Evolutionary conservation across 2,113 vertebrate species (phyloP).

Genomic region (Corythoichthys haematopterus): DNA sequence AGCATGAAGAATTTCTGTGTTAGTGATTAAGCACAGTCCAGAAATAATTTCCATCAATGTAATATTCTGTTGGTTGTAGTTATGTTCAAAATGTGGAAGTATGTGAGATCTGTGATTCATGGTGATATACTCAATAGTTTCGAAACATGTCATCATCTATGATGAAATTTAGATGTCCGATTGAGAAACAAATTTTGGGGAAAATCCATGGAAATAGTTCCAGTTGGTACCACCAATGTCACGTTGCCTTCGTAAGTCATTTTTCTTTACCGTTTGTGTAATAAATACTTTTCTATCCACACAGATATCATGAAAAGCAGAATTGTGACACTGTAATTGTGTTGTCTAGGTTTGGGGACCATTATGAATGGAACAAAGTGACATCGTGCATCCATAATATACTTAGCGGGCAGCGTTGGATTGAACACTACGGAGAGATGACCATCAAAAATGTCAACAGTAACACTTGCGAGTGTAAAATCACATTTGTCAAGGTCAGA

Average conservation of each 20-base stretch:
- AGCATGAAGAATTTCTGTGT: slow-evolving; percentile 15
- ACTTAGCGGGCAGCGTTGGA: slow-evolving; percentile 92
- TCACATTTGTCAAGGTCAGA: slow-evolving; percentile 92
- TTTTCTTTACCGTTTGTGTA: background rate
- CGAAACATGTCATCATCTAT: too few species aligned
- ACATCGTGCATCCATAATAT: slow-evolving; percentile 98
- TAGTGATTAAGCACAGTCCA: too few species aligned
- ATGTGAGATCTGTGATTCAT: too few species aligned
- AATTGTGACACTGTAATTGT: background rate
- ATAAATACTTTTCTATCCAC: slow-evolving; percentile 1
- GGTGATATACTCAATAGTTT: too few species aligned
- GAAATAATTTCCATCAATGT: too few species aligned
- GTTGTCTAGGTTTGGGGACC: slow-evolving; percentile 79
- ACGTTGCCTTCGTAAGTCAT: slow-evolving; percentile 84
- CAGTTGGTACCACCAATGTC: slow-evolving; percentile 90
- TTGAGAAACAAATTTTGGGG: slow-evolving; percentile 99
- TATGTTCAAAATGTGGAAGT: background rate
- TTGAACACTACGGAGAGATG: slow-evolving; percentile 97
- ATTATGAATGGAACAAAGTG: slow-evolving; percentile 98
- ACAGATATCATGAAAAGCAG: background rate
- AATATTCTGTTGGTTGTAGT: too few species aligned
- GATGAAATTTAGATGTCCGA: slow-evolving; percentile 80
- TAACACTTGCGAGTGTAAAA: slow-evolving; percentile 83
- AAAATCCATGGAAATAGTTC: slow-evolving; percentile 98
- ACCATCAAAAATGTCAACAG: slow-evolving; percentile 83